These are phyloP conservation scores for Mongoloraphidia duomilia DNA, from an alignment of 2,888 invertebrate genomes.

Conservation along the genomic window DNA sequence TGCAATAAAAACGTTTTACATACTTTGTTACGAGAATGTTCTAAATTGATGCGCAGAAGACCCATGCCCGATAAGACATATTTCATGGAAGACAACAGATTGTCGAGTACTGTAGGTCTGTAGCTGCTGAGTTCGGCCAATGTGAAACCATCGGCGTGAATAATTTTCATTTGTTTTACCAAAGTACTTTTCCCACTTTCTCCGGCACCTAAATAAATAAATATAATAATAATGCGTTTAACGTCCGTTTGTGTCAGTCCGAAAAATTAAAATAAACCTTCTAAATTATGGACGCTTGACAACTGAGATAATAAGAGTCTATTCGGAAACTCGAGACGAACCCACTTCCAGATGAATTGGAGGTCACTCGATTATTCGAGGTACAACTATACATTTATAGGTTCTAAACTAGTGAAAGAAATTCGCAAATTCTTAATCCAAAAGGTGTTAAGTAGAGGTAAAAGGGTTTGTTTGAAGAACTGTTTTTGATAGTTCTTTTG, in stretches of 20 bases:
- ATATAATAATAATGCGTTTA: no score
- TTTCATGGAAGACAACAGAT: slow-evolving; percentile 50
- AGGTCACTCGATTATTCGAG: no score
- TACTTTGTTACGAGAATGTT: slow-evolving; percentile 41
- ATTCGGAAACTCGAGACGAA: background rate
- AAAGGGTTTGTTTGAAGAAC: no score
- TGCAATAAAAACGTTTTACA: slow-evolving; percentile 2
- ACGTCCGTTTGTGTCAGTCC: no score
- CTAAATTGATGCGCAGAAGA: slow-evolving; percentile 43
- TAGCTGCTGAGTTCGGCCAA: slow-evolving; percentile 43
- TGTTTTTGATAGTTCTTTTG: background rate
- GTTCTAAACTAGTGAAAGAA: no score
- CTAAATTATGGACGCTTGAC: no score
- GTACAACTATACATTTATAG: no score
- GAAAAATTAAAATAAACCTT: background rate
- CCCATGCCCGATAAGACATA: slow-evolving; percentile 53
- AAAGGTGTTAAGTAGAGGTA: no score
- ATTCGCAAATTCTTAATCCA: background rate
- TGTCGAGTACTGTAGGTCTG: slow-evolving; percentile 47
- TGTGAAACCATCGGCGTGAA: slow-evolving; percentile 50
- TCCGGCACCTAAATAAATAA: slow-evolving; percentile 36
- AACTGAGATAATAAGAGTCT: no score
- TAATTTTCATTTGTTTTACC: slow-evolving; percentile 56
- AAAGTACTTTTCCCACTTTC: slow-evolving; percentile 54
- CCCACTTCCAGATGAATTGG: no score